Evolutionary conservation across 2,888 invertebrate genomes (phyloP), one percentile per base, ranked within the genome.

Genomic region (Isoperla grammatica): DNA sequence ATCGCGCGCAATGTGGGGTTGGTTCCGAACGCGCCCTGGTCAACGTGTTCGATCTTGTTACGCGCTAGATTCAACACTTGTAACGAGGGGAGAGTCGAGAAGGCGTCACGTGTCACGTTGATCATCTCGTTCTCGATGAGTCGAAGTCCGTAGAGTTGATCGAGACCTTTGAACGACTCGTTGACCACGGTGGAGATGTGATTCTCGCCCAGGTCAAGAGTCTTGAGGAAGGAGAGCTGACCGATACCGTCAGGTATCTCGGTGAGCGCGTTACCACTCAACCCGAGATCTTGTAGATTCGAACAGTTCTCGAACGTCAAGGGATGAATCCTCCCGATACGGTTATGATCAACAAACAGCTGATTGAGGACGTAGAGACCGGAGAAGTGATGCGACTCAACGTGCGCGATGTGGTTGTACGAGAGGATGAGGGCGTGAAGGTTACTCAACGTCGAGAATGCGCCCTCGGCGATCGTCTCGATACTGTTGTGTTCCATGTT

Each of bases 141-240:
- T 50, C 90, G 80, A 60, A 94, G 75, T 13, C 88, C 87, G 69
- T 85, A 85, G 45, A 94, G 79, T 68, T 86, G 83, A 69, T 84
- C 82, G 65, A 92, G 76, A 4, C 88, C 88, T 70, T 82, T 81
- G 68, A 92, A 88, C 55, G 87, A 85, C 61, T 83, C 79, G 70
- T 86, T 85, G 60, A 80, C 81, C 59, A 94, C 81, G 65, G 79
- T 78, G 65, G 84, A 81, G 70, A 94, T 86, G 70, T 81, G 80
- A 75, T 93, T 94, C 76, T 89, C 88, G 50, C 89, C 89, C 67
- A 93, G 79, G 75, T 91, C 89, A 62, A 93, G 77, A 23, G 86
- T 86, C 70, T 86, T 87, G 68, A 93, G 76, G 69, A 85, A 83
- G 66, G 81, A 76, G 64, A 90, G 77, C 66, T 82, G 83, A 67